phyloP scores from a whole-genome alignment of 2,797 vertebrate species.

The Heliangelus exortis region DNA sequence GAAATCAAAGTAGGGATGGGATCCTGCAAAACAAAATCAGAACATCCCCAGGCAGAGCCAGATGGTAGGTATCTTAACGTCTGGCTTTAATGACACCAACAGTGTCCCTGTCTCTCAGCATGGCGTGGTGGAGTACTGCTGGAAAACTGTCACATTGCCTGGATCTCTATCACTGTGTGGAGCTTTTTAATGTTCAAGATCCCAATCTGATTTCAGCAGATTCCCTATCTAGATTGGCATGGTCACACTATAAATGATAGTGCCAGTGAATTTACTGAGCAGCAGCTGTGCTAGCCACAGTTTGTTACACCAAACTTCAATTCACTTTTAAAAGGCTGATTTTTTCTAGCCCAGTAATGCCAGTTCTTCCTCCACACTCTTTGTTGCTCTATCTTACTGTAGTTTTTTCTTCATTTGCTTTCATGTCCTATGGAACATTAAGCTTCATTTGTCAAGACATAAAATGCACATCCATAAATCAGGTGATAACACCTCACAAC shows the following conservation, averaged over 20 bases:
- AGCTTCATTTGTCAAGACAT: background rate
- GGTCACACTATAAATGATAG: background rate
- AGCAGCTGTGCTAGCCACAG: background rate
- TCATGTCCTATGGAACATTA: background rate
- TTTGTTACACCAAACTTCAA: background rate
- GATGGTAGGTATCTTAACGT: background rate
- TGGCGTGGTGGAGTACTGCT: accelerated
- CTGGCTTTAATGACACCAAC: background rate
- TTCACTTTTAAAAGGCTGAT: background rate
- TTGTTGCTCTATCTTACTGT: background rate
- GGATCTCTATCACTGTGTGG: background rate
- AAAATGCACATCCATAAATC: background rate
- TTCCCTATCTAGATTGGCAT: background rate
- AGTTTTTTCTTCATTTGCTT: background rate
- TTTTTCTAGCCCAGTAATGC: background rate
- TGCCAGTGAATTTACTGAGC: background rate
- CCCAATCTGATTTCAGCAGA: background rate
- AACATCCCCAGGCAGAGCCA: background rate
- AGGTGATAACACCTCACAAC: background rate
- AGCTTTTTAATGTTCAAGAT: background rate
- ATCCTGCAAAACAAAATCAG: background rate
- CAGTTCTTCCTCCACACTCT: background rate
- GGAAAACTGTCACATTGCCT: background rate
- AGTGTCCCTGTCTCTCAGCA: background rate
- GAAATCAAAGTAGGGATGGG: background rate